A percentile compares a stretch with the other conserved stretches of the same genome.
Conservation (phyloP, 2,797 vertebrate genomes). For the Morelia viridis region DNA sequence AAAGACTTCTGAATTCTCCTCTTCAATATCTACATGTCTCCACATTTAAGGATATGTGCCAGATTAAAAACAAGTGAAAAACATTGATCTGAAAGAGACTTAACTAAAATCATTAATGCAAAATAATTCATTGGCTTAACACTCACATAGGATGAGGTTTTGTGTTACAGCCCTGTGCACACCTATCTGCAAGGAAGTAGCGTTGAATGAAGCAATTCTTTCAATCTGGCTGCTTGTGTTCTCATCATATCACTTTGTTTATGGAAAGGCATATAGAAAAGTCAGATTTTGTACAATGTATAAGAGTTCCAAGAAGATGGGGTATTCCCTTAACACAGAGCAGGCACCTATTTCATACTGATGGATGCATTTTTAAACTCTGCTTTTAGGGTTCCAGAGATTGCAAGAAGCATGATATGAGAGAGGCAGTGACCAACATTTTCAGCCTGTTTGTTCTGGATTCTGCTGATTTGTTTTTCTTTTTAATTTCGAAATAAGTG, state of each 20-base stretch:
- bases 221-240: background rate
- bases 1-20: background rate
- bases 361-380: background rate
- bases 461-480: background rate
- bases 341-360: background rate
- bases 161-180: background rate
- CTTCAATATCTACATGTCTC: background rate
- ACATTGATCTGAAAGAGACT: constrained; percentile 23
- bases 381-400: background rate
- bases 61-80: background rate
- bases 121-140: constrained; percentile 35
- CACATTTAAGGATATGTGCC: background rate
- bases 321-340: constrained; percentile 52
- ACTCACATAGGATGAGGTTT: constrained; percentile 6
- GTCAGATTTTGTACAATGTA: constrained; percentile 48
- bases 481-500: background rate
- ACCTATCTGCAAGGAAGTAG: background rate
- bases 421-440: background rate
- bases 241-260: background rate
- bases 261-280: background rate
- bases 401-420: background rate
- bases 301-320: constrained; percentile 62
- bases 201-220: background rate
- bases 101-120: constrained; percentile 36
- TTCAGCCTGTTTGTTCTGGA: background rate